Base-by-base conservation (phyloP, 1,140 invertebrate species). In the Pogonomyrmex californicus region DNA sequence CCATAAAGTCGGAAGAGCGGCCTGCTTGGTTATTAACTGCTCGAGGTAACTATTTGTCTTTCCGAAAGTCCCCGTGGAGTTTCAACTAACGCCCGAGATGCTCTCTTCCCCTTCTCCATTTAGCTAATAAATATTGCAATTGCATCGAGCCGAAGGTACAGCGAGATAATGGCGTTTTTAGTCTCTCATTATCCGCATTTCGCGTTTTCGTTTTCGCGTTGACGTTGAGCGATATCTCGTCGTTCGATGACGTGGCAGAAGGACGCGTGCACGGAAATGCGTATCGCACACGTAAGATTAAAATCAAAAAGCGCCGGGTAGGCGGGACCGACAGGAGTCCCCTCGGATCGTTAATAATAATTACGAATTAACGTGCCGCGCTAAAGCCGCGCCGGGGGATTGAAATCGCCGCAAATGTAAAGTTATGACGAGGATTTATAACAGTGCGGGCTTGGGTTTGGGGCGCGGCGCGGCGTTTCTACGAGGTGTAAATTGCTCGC, bases 331-430 rank as follows among this genome's bases (percentile, higher is more conserved):
- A 65, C 51, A 51, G 65, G 75, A 79, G 44, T 58, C 49, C 86
- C 86, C 87, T 63, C 49, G 73, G 51, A 92, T 93, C 93, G 91
- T 94, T 95, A 95, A 95, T 94, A 95, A 94, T 94, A 94, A 95
- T 95, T 93, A 94, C 88, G 93, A 93, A 94, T 94, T 93, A 94
- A 93, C 91, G 90, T 89, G 78, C 89, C 85, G 49, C 73, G 75
- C 90, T 91, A 92, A 92, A 93, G 83, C 92, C 91, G 51, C 87
- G 63, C 63, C 70, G 70, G 90, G 91, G 93, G 93, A 94, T 94
- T 92, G 93, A 95, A 95, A 95, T 93, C 91, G 92, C 90, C 92
- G 88, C 91, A 94, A 94, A 94, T 90, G 88, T 92, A 90, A 92
- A 94, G 91, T 92, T 93, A 93, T 87, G 93, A 93, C 87, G 92